Percentiles rank a stretch among this genome's conserved stretches.
Evolutionary conservation across 2,113 vertebrate genomes (phyloP).

Genomic region (Aldabrachelys gigantea): DNA sequence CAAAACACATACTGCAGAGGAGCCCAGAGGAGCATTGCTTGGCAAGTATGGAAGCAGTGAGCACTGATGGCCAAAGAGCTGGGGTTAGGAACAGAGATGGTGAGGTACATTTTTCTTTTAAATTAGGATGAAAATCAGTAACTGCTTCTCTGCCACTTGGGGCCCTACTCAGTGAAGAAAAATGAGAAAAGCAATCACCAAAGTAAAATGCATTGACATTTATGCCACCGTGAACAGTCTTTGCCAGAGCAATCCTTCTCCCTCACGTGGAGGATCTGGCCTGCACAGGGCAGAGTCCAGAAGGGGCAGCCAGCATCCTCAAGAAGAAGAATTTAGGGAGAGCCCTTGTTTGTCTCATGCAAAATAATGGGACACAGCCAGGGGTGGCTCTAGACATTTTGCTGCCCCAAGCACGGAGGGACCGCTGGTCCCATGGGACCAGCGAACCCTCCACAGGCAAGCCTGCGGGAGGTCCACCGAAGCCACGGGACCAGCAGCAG

Average conservation of each 20-base stretch:
- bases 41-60: not conserved
- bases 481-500: too few relatives aligned
- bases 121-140: not conserved
- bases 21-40: not conserved
- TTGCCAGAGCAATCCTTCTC: not conserved
- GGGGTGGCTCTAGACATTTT: too few relatives aligned
- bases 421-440: too few relatives aligned
- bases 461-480: too few relatives aligned
- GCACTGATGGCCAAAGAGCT: not conserved
- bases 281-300: not conserved
- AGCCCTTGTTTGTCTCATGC: rapidly evolving
- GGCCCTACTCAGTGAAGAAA: not conserved
- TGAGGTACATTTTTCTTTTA: not conserved
- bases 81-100: not conserved
- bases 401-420: too few relatives aligned
- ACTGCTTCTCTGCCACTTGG: rapidly evolving
- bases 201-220: not conserved
- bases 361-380: not conserved
- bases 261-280: not conserved
- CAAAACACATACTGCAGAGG: not conserved
- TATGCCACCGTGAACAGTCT: not conserved
- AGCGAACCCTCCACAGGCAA: too few relatives aligned
- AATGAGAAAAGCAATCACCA: not conserved
- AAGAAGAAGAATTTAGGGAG: not conserved
- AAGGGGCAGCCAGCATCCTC: not conserved